Conservation (phyloP, 2,888 invertebrate species). For the Parelbella ahira region DNA sequence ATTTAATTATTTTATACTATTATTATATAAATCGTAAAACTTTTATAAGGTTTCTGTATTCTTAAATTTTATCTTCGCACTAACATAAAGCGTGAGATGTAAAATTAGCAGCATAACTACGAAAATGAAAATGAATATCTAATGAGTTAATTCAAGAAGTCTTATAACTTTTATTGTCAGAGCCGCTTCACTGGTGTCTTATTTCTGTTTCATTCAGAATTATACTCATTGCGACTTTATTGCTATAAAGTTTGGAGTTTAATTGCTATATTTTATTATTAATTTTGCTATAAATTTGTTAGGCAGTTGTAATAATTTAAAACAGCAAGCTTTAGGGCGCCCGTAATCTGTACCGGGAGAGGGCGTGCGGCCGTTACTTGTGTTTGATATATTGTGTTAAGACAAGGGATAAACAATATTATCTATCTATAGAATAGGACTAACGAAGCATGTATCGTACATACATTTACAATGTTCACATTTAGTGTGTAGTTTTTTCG, state of each 20-base stretch:
- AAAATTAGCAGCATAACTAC: constrained; percentile 56
- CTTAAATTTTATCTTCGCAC: constrained; percentile 46
- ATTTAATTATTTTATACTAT: too few relatives aligned
- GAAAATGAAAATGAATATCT: constrained; percentile 70
- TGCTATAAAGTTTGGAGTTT: constrained; percentile 11
- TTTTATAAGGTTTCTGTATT: constrained; percentile 4
- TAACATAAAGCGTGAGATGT: constrained; percentile 43
- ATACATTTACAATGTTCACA: too few relatives aligned
- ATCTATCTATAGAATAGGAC: too few relatives aligned
- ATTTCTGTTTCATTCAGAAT: constrained; percentile 18
- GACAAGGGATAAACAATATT: too few relatives aligned
- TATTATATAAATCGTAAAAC: background rate
- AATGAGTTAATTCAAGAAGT: constrained; percentile 64
- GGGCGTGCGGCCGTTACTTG: constrained; percentile 8
- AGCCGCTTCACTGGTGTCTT: constrained; percentile 23
- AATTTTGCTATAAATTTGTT: constrained; percentile 17
- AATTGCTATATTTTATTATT: constrained; percentile 15
- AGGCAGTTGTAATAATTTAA: constrained; percentile 13
- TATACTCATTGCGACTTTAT: constrained; percentile 15
- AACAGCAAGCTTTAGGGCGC: constrained; percentile 11
- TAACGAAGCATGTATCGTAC: too few relatives aligned
- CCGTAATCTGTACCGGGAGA: constrained; percentile 12
- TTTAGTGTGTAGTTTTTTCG: too few relatives aligned
- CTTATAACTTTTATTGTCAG: constrained; percentile 56
- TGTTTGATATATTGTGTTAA: constrained; percentile 19